Evolutionary conservation across 1,140 invertebrate genomes (phyloP).

Genomic region (Sycobia sp.): DNA sequence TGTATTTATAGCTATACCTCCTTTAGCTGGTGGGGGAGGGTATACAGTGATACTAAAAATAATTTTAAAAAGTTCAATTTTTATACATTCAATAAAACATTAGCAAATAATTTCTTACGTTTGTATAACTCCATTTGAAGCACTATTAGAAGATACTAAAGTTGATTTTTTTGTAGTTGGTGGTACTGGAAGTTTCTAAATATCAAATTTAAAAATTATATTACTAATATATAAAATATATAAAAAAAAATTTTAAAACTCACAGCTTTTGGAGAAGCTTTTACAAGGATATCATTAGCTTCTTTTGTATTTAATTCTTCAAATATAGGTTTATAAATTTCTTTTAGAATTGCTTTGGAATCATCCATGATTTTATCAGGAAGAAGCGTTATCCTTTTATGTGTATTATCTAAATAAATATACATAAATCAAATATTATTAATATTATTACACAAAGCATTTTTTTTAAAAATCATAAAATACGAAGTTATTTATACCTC

Average conservation of each 20-base stretch:
- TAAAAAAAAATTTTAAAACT: conserved; percentile 27
- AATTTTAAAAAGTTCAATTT: neutral
- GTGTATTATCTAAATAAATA: conserved; percentile 64
- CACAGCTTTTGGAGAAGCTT: conserved; percentile 71
- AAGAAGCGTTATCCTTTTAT: conserved; percentile 78
- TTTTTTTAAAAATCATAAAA: neutral
- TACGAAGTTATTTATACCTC: conserved; percentile 59
- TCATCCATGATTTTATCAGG: conserved; percentile 73
- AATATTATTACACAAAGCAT: conserved; percentile 1
- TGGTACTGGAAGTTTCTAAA: conserved; percentile 40
- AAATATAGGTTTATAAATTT: conserved; percentile 67
- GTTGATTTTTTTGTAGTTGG: conserved; percentile 37
- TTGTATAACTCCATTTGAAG: conserved; percentile 45
- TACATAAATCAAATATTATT: conserved; percentile 12
- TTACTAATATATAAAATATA: neutral
- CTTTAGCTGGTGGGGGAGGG: conserved; percentile 72
- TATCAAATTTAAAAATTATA: neutral
- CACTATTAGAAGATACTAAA: conserved; percentile 30
- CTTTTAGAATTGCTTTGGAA: conserved; percentile 68
- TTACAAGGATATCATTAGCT: conserved; percentile 81
- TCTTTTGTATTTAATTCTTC: conserved; percentile 76
- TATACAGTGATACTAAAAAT: conserved; percentile 63
- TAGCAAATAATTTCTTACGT: conserved; percentile 46
- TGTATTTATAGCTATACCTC: conserved; percentile 87
- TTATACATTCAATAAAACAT: too few relatives aligned